A percentile compares a stretch with the other conserved stretches of the same genome.
These are phyloP conservation scores for Bolinopsis microptera DNA, from an alignment of 37 sponge, comb jelly and placozoan species.

Conservation along the genomic window DNA sequence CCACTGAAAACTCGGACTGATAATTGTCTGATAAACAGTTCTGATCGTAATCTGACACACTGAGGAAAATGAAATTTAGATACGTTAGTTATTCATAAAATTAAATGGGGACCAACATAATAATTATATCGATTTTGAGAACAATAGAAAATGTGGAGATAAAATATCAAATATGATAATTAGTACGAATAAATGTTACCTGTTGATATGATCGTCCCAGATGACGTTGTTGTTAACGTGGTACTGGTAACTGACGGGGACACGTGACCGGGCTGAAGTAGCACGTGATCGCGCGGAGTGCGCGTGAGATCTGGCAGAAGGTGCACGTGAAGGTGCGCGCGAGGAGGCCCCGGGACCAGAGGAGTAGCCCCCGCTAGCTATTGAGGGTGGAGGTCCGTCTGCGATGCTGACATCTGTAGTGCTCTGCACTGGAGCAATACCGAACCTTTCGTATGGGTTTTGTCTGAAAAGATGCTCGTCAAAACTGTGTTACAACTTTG, in stretches of 20 bases:
- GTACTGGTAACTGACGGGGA: slow-evolving; percentile 30
- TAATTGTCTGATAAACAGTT: slow-evolving; percentile 12
- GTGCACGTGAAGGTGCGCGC: slow-evolving; percentile 19
- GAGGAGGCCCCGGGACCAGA: slow-evolving; percentile 29
- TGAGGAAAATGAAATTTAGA: not conserved
- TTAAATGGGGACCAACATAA: not conserved
- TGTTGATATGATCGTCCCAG: slow-evolving; percentile 63
- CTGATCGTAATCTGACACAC: slow-evolving; percentile 35
- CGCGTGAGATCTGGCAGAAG: not conserved
- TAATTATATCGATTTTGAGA: not conserved
- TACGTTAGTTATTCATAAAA: not conserved
- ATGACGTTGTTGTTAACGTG: slow-evolving; percentile 33
- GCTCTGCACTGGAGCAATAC: slow-evolving; percentile 41
- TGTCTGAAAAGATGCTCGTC: not conserved
- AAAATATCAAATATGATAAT: not conserved
- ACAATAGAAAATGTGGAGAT: not conserved
- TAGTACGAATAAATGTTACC: too few species aligned
- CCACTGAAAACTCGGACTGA: not conserved
- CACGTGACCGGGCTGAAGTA: not conserved
- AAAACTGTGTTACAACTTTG: not conserved
- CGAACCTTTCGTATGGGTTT: slow-evolving; percentile 55
- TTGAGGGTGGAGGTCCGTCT: slow-evolving; percentile 29
- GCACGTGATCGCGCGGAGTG: slow-evolving; percentile 29
- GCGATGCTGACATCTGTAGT: slow-evolving; percentile 56
- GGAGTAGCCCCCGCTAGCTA: slow-evolving; percentile 54